These are phyloP conservation scores for Sebastolobus alascanus DNA, from an alignment of 2,797 vertebrate genomes.

Conservation along the genomic window DNA sequence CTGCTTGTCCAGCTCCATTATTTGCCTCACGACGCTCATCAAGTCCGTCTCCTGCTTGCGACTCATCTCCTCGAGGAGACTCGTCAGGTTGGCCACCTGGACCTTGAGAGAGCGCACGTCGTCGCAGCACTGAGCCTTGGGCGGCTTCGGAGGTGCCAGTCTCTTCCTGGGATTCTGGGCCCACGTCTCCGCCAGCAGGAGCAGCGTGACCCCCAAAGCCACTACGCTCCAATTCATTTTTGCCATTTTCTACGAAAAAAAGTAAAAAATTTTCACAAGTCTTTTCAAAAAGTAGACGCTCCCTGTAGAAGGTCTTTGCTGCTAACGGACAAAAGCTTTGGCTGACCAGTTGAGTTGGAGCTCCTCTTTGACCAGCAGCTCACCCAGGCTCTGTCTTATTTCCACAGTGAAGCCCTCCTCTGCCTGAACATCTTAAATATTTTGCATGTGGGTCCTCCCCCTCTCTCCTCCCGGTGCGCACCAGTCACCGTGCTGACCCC, in stretches of 20 bases:
- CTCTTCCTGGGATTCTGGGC: conserved; percentile 82
- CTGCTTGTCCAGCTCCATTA: conserved; percentile 93
- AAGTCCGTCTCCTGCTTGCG: conserved; percentile 93
- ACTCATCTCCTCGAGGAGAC: conserved; percentile 89
- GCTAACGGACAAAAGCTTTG: background rate
- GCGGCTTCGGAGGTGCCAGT: conserved; percentile 61
- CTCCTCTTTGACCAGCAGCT: conserved; percentile 66
- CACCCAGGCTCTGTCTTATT: conserved; percentile 62
- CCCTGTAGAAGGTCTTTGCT: conserved; percentile 18
- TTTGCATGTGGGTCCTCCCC: conserved; percentile 88
- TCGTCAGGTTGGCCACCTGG: conserved; percentile 94
- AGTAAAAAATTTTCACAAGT: background rate
- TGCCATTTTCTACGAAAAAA: conserved; percentile 51
- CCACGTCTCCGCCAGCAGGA: conserved; percentile 69
- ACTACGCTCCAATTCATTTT: conserved; percentile 57
- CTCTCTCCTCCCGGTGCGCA: conserved; percentile 63
- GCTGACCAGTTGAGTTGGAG: conserved; percentile 41
- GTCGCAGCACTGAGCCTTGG: conserved; percentile 89
- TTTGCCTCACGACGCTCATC: conserved; percentile 90
- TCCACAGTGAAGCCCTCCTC: conserved; percentile 76
- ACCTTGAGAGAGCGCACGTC: conserved; percentile 91
- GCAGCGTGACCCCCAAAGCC: conserved; percentile 68
- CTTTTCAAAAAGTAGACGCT: conserved; percentile 11
- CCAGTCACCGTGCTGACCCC: conserved; percentile 72
- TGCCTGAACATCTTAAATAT: conserved; percentile 94